A percentile compares a stretch with the other conserved stretches of the same genome.
Evolutionary conservation across 2,797 vertebrate species (phyloP).

Genomic region (Cynodonichthys magdalenae): DNA sequence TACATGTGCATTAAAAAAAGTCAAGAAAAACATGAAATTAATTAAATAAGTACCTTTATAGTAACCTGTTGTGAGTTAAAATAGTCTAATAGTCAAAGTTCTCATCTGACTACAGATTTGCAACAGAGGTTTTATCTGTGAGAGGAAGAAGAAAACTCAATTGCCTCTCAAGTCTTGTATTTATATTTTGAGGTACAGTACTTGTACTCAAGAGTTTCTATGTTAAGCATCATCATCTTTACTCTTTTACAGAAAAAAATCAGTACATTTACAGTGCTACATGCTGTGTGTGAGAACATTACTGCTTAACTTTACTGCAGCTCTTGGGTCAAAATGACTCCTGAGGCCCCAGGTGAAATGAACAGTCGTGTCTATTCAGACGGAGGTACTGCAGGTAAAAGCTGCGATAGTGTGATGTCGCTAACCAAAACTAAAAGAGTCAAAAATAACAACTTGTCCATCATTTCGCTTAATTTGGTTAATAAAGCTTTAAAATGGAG

Average conservation of each 20-base stretch:
- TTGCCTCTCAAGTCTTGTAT: neutral
- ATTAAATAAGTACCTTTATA: neutral
- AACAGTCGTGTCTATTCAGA: too few relatives aligned
- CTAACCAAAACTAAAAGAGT: too few relatives aligned
- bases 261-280: neutral
- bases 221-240: too few relatives aligned
- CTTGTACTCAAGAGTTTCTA: neutral
- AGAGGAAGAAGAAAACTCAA: neutral
- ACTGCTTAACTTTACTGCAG: too few relatives aligned
- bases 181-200: neutral
- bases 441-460: too few relatives aligned
- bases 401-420: too few relatives aligned
- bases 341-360: too few relatives aligned
- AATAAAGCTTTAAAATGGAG: too few relatives aligned
- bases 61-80: neutral
- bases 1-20: neutral
- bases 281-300: too few relatives aligned
- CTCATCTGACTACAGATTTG: neutral
- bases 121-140: neutral
- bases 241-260: neutral
- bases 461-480: too few relatives aligned
- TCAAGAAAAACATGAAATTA: neutral
- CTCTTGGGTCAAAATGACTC: too few relatives aligned
- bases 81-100: neutral
- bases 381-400: neutral